Base-by-base conservation (phyloP, 2,113 vertebrate genomes). In the Prunella fulvescens region DNA sequence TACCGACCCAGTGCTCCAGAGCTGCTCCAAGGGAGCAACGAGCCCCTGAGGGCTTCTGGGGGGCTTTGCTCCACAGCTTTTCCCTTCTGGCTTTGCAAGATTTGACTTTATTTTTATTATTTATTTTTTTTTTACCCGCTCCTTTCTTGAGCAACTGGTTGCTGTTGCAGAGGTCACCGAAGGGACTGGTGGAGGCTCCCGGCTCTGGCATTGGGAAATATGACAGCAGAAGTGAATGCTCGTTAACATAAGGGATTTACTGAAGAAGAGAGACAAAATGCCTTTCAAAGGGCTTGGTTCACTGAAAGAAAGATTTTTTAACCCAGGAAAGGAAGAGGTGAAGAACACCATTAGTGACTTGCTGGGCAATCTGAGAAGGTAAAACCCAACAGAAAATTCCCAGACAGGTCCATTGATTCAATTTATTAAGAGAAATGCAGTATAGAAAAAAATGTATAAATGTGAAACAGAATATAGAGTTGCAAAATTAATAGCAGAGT, bases 351-450 rank as follows among this genome's bases (percentile, higher is more conserved):
- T 99, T 76, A 98, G 98, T 12, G 98, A 99, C 88, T 99, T 99
- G 2, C 86, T 99, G 89, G 99, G 99, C 86, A 99, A 99, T 95
- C 97, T 99, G 91, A 99, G 98, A 98, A 99, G 99, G 99, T 99
- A 98, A 99, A 98, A 95, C 58, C 57, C 60, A 60, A 84, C 76
- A 79, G 73, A 29, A 93, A 96, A 96, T 85, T 97, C 95, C 25
- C 62, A 69, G 56, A 64, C 25, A 66, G 26, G 51, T 90, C 33
- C 50, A 84, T 72, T 81, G 37, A 23, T 90, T 77, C 25, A 12
- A 12, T 77, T 69, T 56, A 66, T 78, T 69, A 80, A 64, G 44
- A 67, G 19, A 79, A 92, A 89, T 26, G 5, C 33, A 74, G 4
- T 29, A 35, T 2, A 35, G 40, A 57, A 57, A 66, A 66, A 62